A percentile compares a stretch with the other conserved stretches of the same genome.
Evolutionary conservation across 2,113 vertebrate genomes (phyloP).

Genomic region (Gorsachius goisagi): DNA sequence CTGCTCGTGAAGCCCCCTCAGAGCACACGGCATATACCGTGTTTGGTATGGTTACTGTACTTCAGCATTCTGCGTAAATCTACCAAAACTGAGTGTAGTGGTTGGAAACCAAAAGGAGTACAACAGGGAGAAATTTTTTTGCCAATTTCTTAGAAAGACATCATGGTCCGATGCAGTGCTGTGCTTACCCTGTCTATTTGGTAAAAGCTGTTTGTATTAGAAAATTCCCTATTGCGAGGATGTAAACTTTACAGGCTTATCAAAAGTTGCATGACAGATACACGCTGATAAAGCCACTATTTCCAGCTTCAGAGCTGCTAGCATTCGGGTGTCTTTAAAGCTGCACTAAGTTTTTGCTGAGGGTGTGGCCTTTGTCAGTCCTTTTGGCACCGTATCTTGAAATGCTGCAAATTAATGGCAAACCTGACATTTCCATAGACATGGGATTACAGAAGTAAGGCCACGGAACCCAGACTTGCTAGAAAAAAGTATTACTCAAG

Average conservation of each 20-base stretch:
- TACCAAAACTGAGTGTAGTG: background rate
- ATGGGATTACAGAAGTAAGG: background rate
- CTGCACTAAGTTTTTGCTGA: background rate
- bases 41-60: background rate
- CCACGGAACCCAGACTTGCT: background rate
- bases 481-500: background rate
- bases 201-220: background rate
- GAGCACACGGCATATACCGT: accelerated
- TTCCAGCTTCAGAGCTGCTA: background rate
- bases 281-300: background rate
- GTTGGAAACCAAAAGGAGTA: background rate
- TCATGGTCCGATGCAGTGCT: background rate
- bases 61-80: background rate
- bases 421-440: background rate
- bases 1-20: background rate
- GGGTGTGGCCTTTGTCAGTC: background rate
- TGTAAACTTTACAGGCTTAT: background rate
- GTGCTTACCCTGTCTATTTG: background rate
- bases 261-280: background rate
- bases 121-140: background rate
- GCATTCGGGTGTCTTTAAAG: background rate
- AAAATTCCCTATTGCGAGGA: background rate
- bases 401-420: background rate
- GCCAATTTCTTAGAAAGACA: background rate
- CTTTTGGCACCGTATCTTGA: background rate